Conservation (phyloP, 2,888 invertebrate species). For the Leucozona laternaria region DNA sequence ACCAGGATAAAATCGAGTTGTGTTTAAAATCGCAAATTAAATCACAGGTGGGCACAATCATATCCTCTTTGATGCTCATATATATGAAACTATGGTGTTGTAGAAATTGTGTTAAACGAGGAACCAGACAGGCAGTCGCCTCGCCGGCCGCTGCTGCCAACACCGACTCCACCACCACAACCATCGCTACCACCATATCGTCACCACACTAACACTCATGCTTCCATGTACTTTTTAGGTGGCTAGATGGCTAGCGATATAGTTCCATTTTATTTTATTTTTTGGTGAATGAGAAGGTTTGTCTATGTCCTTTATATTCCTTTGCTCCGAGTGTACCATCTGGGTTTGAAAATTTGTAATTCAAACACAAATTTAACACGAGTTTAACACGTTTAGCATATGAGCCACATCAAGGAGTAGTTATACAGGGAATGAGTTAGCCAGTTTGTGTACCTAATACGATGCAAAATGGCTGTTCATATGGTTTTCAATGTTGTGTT, state of each 20-base stretch:
- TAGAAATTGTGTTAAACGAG: conserved; percentile 65
- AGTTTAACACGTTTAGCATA: conserved; percentile 73
- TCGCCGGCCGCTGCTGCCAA: not conserved
- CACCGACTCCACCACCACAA: not conserved
- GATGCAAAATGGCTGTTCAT: conserved; percentile 21
- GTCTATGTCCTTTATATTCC: conserved; percentile 23
- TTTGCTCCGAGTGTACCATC: conserved; percentile 45
- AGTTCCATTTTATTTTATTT: not conserved
- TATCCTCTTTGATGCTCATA: conserved; percentile 1
- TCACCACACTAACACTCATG: conserved; percentile 16
- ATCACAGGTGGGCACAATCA: conserved; percentile 69
- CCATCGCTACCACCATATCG: not conserved
- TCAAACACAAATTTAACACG: conserved; percentile 73
- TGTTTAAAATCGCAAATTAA: conserved; percentile 73
- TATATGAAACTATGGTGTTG: conserved; percentile 1
- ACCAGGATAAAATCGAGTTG: conserved; percentile 64
- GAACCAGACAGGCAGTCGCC: conserved; percentile 61
- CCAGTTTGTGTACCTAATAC: conserved; percentile 20
- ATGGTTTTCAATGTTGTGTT: conserved; percentile 1
- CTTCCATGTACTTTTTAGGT: conserved; percentile 17
- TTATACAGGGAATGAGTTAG: conserved; percentile 10
- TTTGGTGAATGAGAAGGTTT: conserved; percentile 5
- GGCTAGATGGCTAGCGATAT: conserved; percentile 12
- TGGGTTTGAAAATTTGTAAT: conserved; percentile 62
- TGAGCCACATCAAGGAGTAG: conserved; percentile 45